Conservation (phyloP, 2,888 invertebrate genomes). For the Drosophila silvestris region DNA sequence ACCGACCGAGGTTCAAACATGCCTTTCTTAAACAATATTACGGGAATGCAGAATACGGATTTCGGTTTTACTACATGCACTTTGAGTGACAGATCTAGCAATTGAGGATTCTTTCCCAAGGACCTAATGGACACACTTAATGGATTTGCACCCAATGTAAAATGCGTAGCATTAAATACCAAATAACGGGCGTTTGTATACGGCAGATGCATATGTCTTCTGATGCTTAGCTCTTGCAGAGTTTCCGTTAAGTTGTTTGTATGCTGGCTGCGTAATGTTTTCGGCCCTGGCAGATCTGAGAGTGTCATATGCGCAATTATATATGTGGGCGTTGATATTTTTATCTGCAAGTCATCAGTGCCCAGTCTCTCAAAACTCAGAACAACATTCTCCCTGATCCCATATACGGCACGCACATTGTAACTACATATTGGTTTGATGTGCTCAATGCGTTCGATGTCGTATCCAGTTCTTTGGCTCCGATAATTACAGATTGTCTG, state of each 20-base stretch:
- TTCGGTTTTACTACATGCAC: slow-evolving; percentile 17
- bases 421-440: slow-evolving; percentile 29
- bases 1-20: not conserved
- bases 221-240: slow-evolving; percentile 28
- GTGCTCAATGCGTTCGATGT: not conserved
- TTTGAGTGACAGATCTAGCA: slow-evolving; percentile 4
- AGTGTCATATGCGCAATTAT: slow-evolving; percentile 17
- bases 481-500: slow-evolving; percentile 29
- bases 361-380: slow-evolving; percentile 32
- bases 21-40: slow-evolving; percentile 16
- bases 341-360: slow-evolving; percentile 6
- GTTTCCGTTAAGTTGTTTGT: slow-evolving; percentile 33
- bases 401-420: slow-evolving; percentile 32
- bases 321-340: slow-evolving; percentile 29
- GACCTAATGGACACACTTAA: slow-evolving; percentile 20
- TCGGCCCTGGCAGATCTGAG: not conserved
- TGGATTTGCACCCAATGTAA: slow-evolving; percentile 22
- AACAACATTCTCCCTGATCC: slow-evolving; percentile 18
- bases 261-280: not conserved
- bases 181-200: slow-evolving; percentile 27
- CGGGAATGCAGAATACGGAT: not conserved
- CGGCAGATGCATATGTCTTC: slow-evolving; percentile 27
- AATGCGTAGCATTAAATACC: slow-evolving; percentile 26
- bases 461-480: not conserved
- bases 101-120: not conserved